Conservation (phyloP, 2,797 vertebrate genomes). For the Eospalax fontanierii region DNA sequence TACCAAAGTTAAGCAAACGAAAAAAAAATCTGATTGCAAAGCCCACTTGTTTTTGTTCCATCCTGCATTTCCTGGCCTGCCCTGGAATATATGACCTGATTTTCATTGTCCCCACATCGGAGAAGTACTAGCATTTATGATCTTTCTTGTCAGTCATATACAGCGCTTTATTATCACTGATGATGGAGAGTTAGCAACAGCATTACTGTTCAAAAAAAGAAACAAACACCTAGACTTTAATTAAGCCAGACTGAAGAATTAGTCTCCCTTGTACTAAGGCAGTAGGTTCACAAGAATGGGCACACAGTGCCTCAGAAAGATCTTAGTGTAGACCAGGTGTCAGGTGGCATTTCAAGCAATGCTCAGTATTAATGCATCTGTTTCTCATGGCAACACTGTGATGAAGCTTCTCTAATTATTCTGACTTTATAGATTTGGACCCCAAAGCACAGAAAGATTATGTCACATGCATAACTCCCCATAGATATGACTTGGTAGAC, state of each 20-base stretch:
- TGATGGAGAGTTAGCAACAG: background rate
- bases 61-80: background rate
- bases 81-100: background rate
- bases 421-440: background rate
- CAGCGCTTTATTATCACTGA: background rate
- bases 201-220: background rate
- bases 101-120: background rate
- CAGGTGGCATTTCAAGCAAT: background rate
- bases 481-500: background rate
- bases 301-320: background rate
- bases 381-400: background rate
- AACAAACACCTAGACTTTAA: background rate
- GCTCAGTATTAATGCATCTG: background rate
- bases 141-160: background rate
- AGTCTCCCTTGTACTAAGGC: background rate
- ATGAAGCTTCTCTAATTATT: background rate
- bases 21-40: background rate
- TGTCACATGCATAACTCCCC: background rate
- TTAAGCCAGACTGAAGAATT: background rate
- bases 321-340: background rate
- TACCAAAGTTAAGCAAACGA: constrained; percentile 32
- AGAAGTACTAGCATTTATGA: background rate
- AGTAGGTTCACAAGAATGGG: background rate
- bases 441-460: background rate
- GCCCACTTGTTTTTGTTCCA: background rate